A percentile compares a stretch with the other conserved stretches of the same genome.
phyloP scores from a whole-genome alignment of 2,888 invertebrate genomes.

The Euzophera pinguis region DNA sequence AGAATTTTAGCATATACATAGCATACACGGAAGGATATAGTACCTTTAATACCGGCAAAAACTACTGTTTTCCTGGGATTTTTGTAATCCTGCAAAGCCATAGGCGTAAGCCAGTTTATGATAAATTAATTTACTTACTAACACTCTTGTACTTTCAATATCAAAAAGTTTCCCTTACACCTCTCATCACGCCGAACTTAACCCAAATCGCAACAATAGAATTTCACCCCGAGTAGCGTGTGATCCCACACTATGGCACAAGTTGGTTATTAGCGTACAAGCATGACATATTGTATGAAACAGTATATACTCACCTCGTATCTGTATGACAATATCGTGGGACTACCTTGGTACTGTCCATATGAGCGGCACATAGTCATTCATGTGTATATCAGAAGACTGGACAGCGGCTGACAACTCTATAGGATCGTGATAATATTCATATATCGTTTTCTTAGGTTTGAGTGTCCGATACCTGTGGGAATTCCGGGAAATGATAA shows the following conservation, averaged over 20 bases:
- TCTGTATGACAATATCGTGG: slow-evolving; percentile 18
- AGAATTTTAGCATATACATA: too few relatives aligned
- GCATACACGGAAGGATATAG: too few relatives aligned
- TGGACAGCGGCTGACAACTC: background rate
- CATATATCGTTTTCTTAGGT: background rate
- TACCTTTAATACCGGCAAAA: too few relatives aligned
- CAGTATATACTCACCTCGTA: background rate
- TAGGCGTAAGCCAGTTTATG: too few relatives aligned
- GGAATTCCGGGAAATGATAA: background rate
- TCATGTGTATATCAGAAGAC: slow-evolving; percentile 5
- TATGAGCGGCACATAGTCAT: background rate
- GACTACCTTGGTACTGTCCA: slow-evolving; percentile 11
- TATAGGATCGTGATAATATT: background rate
- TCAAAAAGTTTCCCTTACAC: background rate
- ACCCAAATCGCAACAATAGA: slow-evolving; percentile 9
- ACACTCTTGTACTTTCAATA: background rate
- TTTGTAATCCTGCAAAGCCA: too few relatives aligned
- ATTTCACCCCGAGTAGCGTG: slow-evolving; percentile 18
- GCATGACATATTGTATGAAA: slow-evolving; percentile 13
- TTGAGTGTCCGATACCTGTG: background rate
- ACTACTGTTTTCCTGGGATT: too few relatives aligned
- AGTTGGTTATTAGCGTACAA: slow-evolving; percentile 10
- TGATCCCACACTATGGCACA: slow-evolving; percentile 18
- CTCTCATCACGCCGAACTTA: slow-evolving; percentile 3
- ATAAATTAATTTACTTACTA: too few relatives aligned